These are phyloP conservation scores for Halyomorpha halys DNA, from an alignment of 1,140 invertebrate species.

Conservation along the genomic window DNA sequence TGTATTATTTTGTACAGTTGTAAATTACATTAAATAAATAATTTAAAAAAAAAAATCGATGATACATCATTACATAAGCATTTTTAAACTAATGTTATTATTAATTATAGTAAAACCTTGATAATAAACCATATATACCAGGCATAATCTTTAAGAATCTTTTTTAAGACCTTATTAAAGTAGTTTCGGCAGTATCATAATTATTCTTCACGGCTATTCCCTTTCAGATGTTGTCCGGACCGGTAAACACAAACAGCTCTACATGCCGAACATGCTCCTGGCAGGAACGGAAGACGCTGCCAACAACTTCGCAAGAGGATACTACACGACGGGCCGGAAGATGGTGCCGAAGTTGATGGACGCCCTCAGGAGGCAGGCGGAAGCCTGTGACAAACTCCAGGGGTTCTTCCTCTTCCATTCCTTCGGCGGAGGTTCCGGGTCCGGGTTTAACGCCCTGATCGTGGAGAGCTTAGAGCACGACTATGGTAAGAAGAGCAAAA, in stretches of 20 bases:
- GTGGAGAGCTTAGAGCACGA: constrained; percentile 49
- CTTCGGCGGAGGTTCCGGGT: constrained; percentile 61
- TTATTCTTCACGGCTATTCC: no score
- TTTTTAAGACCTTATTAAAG: no score
- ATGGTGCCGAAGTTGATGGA: constrained; percentile 58
- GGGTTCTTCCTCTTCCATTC: constrained; percentile 65
- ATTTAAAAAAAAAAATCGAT: no score
- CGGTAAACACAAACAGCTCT: constrained; percentile 60
- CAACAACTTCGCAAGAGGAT: constrained; percentile 75
- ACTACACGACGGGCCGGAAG: constrained; percentile 70
- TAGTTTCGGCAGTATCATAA: no score
- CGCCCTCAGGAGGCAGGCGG: constrained; percentile 42
- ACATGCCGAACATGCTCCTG: constrained; percentile 65
- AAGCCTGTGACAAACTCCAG: constrained; percentile 65
- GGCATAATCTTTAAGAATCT: no score
- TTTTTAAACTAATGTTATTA: no score
- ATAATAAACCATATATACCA: no score
- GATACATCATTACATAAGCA: no score
- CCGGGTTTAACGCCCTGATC: constrained; percentile 52
- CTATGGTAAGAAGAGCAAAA: constrained; percentile 54
- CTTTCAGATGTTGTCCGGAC: constrained; percentile 51
- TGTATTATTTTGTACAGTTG: no score
- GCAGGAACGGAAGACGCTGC: constrained; percentile 79
- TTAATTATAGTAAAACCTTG: no score
- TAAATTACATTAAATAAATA: no score